Conservation (phyloP, 2,888 invertebrate species). For the Chydorus sphaericus region DNA sequence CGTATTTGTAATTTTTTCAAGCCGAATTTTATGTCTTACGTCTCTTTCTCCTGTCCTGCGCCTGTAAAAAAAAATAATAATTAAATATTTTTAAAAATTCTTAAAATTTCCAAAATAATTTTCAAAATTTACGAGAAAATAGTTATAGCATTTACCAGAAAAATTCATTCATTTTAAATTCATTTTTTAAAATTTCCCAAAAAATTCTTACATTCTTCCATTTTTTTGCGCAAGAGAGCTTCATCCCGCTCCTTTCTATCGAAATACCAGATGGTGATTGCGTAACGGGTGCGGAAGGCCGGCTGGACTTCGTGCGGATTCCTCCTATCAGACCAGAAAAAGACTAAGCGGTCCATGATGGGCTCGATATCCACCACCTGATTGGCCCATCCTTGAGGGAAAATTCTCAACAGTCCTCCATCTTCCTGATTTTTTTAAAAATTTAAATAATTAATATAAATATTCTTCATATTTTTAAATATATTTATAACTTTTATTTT, state of each 20-base stretch:
- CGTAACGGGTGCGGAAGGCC: conserved; percentile 74
- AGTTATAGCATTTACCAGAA: too few relatives aligned
- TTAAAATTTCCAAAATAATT: too few relatives aligned
- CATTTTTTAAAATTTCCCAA: too few relatives aligned
- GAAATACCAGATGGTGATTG: conserved; percentile 85
- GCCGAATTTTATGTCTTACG: too few relatives aligned
- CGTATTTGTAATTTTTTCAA: too few relatives aligned
- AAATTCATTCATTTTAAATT: too few relatives aligned
- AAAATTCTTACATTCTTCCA: not conserved
- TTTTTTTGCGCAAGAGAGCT: conserved; percentile 36
- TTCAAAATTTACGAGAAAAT: too few relatives aligned
- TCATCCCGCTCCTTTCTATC: conserved; percentile 66
- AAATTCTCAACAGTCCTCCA: conserved; percentile 83
- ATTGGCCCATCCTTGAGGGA: conserved; percentile 69
- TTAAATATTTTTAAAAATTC: too few relatives aligned
- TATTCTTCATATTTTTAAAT: too few relatives aligned
- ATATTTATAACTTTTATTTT: too few relatives aligned
- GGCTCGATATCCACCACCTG: conserved; percentile 83
- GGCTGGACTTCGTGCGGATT: conserved; percentile 97
- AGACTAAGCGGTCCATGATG: conserved; percentile 78
- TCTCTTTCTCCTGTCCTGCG: too few relatives aligned
- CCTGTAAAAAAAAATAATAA: too few relatives aligned
- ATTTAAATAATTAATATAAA: not conserved
- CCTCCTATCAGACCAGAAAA: conserved; percentile 94
- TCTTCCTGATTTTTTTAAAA: conserved; percentile 27